phyloP scores from a whole-genome alignment of 1,140 invertebrate genomes.

The Papilio machaon region DNA sequence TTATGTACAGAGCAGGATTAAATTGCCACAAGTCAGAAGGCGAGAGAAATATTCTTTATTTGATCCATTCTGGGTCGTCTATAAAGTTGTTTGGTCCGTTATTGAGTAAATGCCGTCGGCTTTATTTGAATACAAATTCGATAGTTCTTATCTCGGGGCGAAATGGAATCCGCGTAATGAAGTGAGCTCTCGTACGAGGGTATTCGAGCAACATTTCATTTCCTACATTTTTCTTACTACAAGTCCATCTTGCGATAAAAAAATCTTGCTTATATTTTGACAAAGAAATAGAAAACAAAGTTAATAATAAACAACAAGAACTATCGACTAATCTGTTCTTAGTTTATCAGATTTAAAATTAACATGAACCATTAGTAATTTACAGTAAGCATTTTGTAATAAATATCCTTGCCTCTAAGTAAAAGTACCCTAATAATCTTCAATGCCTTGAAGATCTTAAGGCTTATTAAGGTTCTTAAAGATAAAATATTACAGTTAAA shows the following conservation, averaged over 20 bases:
- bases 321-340: not conserved
- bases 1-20: not conserved
- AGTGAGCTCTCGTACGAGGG: conserved; percentile 31
- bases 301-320: not conserved
- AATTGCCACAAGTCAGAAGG: conserved; percentile 8
- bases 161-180: conserved; percentile 38
- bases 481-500: not conserved
- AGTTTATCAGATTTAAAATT: not conserved
- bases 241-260: conserved; percentile 7
- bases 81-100: conserved; percentile 38
- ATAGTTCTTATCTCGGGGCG: conserved; percentile 36
- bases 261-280: not conserved
- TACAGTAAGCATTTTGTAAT: not conserved
- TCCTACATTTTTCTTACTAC: conserved; percentile 15
- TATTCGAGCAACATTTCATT: conserved; percentile 21
- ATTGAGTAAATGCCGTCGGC: conserved; percentile 32
- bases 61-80: conserved; percentile 31
- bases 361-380: not conserved
- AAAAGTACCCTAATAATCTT: not conserved
- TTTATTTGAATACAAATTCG: conserved; percentile 40
- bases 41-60: conserved; percentile 32
- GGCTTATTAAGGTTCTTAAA: not conserved
- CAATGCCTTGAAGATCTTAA: not conserved
- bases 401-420: not conserved
- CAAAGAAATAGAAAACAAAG: not conserved